phyloP scores from a whole-genome alignment of 1,140 invertebrate genomes.

The Drosophila guanche region DNA sequence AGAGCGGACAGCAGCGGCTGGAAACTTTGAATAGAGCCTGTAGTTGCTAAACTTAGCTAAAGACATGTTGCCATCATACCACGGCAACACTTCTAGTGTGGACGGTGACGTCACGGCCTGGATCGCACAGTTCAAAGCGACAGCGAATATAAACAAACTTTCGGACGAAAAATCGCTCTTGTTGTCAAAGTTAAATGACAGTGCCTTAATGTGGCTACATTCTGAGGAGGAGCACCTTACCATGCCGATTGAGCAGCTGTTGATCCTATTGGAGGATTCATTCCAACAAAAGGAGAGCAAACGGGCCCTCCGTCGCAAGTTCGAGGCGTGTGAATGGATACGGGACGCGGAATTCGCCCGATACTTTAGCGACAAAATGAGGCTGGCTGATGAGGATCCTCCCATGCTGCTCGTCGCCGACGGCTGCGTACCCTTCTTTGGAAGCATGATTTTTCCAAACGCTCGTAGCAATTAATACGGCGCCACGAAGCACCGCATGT shows the following conservation, averaged over 20 bases:
- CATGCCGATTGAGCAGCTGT: neutral
- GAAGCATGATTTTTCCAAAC: neutral
- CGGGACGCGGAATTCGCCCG: neutral
- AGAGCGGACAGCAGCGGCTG: neutral
- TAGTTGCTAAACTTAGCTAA: neutral
- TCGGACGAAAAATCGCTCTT: neutral
- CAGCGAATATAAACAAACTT: neutral
- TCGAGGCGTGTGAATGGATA: slow-evolving; percentile 1
- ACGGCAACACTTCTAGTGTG: neutral
- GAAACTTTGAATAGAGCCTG: neutral
- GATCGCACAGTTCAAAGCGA: slow-evolving; percentile 5
- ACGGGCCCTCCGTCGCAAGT: slow-evolving; percentile 1
- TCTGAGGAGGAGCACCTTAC: neutral
- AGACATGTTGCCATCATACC: slow-evolving; percentile 1
- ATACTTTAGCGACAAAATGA: neutral
- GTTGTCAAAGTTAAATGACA: slow-evolving; percentile 2
- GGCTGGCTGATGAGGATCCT: neutral
- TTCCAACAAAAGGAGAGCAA: neutral
- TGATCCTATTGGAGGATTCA: neutral
- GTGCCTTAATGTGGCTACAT: neutral
- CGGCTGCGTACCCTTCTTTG: neutral
- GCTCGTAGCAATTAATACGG: neutral
- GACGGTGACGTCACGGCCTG: neutral
- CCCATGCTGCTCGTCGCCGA: no score
- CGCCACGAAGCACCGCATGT: slow-evolving; percentile 3